phyloP scores from a whole-genome alignment of 2,888 invertebrate species.

The Chrysopilus asiliformis region DNA sequence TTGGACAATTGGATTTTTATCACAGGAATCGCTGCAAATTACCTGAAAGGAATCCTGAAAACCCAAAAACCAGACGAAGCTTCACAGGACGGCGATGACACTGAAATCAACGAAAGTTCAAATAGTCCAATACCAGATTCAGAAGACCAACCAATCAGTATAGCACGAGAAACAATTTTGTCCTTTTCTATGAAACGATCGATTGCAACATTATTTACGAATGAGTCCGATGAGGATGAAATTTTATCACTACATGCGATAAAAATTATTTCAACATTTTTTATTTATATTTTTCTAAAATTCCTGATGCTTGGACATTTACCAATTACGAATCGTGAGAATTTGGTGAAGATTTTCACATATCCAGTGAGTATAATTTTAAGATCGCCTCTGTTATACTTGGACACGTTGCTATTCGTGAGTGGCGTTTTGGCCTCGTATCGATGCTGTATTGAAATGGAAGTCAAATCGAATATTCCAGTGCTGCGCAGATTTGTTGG shows the following conservation, averaged over 20 bases:
- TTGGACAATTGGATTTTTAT: constrained; percentile 3
- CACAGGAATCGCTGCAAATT: constrained; percentile 4
- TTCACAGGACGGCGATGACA: too few relatives aligned
- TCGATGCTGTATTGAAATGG: constrained; percentile 39
- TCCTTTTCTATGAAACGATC: constrained; percentile 57
- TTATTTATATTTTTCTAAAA: constrained; percentile 52
- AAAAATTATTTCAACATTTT: constrained; percentile 48
- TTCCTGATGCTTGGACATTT: constrained; percentile 47
- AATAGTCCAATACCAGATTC: too few relatives aligned
- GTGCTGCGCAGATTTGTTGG: constrained; percentile 44
- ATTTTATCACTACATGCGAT: constrained; percentile 59
- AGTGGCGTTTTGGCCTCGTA: constrained; percentile 52
- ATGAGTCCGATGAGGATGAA: constrained; percentile 39
- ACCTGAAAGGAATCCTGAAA: not conserved
- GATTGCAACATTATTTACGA: constrained; percentile 41
- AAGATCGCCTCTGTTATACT: constrained; percentile 50
- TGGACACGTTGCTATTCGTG: constrained; percentile 51
- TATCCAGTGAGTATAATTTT: constrained; percentile 46
- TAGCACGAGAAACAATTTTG: constrained; percentile 28
- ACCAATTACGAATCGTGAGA: constrained; percentile 48
- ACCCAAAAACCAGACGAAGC: too few relatives aligned
- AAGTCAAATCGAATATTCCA: constrained; percentile 40
- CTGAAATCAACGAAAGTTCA: too few relatives aligned
- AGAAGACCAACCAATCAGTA: too few relatives aligned
- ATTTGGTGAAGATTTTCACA: constrained; percentile 37